Percentiles rank a stretch among this genome's conserved stretches.
phyloP scores from a whole-genome alignment of 1,140 invertebrate genomes.

The Phortica variegata region DNA sequence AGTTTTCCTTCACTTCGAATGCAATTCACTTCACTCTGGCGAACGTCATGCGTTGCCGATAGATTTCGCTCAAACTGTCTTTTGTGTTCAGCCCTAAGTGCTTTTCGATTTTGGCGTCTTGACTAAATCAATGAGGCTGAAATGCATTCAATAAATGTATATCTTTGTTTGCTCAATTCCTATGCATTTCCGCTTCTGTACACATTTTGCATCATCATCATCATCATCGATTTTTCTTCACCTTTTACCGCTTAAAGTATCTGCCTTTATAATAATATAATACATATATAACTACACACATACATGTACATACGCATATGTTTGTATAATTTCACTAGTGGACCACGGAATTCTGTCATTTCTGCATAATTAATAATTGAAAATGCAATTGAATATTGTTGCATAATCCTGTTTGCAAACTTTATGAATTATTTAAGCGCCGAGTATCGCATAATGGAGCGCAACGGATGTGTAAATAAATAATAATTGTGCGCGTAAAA shows the following conservation, averaged over 20 bases:
- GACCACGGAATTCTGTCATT: too few relatives aligned
- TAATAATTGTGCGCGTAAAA: constrained; percentile 31
- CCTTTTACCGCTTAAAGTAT: too few relatives aligned
- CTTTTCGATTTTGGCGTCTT: constrained; percentile 26
- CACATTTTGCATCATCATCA: background rate
- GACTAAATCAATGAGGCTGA: constrained; percentile 25
- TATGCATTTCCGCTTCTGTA: background rate
- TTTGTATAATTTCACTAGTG: too few relatives aligned
- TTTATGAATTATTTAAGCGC: constrained; percentile 36
- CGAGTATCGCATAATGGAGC: constrained; percentile 31
- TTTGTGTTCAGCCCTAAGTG: constrained; percentile 25
- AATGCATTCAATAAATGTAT: constrained; percentile 20
- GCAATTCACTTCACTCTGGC: background rate
- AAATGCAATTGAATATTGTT: constrained; percentile 16
- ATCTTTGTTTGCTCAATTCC: background rate
- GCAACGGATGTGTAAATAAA: constrained; percentile 43
- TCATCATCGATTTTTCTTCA: background rate
- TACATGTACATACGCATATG: too few relatives aligned
- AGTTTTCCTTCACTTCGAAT: background rate
- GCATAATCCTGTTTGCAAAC: constrained; percentile 44
- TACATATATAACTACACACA: too few relatives aligned
- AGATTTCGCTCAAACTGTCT: background rate
- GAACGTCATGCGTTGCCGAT: constrained; percentile 2
- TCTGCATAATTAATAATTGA: constrained; percentile 23
- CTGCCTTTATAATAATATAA: too few relatives aligned